Evolutionary conservation across 2,797 vertebrate species (phyloP).

Genomic region (Nasua narica): DNA sequence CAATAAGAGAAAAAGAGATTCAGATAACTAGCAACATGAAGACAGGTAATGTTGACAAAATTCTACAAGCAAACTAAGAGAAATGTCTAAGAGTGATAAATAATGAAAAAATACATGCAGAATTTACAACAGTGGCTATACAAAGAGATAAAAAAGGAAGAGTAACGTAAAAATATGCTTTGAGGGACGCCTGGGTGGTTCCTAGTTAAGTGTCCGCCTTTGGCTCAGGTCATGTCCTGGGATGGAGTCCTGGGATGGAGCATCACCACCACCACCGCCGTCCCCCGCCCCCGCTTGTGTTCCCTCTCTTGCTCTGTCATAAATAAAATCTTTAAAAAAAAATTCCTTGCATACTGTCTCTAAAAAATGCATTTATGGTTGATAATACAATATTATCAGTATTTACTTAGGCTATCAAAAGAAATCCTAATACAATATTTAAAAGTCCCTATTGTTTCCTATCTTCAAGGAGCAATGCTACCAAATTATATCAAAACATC

Average conservation of each 20-base stretch:
- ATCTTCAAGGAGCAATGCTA: not conserved
- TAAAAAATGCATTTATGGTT: not conserved
- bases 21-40: not conserved
- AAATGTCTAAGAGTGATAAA: not conserved
- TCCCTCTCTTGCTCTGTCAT: no score
- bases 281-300: no score
- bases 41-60: not conserved
- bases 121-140: not conserved
- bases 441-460: not conserved
- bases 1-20: not conserved
- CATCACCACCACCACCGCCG: no score
- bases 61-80: slow-evolving; percentile 2
- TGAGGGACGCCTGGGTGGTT: no score
- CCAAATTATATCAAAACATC: not conserved
- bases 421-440: not conserved
- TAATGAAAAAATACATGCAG: not conserved
- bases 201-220: no score
- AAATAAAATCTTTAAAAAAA: no score
- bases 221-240: no score
- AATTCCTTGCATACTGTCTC: not conserved
- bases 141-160: not conserved
- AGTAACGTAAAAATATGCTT: not conserved
- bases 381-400: not conserved
- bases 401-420: not conserved
- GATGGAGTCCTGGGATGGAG: no score